Percentiles rank a stretch among this genome's conserved stretches.
Conservation (phyloP, 1,140 invertebrate genomes). For the Trypoxylus dichotomus region DNA sequence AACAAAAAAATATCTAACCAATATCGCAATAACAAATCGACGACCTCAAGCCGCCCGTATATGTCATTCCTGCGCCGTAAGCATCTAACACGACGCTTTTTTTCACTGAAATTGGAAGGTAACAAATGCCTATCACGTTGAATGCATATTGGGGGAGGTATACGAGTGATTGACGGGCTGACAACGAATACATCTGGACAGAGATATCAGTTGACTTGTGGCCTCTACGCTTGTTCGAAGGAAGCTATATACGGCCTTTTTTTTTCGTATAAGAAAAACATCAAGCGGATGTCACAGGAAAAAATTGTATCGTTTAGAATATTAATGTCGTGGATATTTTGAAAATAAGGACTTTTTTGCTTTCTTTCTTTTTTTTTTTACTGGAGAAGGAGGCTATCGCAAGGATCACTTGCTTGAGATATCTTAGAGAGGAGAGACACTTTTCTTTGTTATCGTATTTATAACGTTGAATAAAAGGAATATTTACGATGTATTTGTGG, state of each 20-base stretch:
- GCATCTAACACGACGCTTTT: not conserved
- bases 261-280: not conserved
- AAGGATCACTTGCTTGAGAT: too few species aligned
- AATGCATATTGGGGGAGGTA: not conserved
- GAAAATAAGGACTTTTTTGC: not conserved
- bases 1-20: too few species aligned
- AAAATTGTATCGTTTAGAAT: slow-evolving; percentile 1
- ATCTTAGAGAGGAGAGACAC: too few species aligned
- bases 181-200: slow-evolving; percentile 31
- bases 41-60: too few species aligned
- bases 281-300: not conserved
- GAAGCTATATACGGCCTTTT: not conserved
- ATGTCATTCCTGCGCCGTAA: not conserved
- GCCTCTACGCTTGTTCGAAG: not conserved
- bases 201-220: slow-evolving; percentile 17
- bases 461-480: too few species aligned
- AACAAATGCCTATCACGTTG: not conserved
- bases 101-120: not conserved
- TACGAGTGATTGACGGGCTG: slow-evolving; percentile 34
- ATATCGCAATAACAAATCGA: too few species aligned
- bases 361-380: not conserved
- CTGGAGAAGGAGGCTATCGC: too few species aligned
- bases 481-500: too few species aligned
- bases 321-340: not conserved
- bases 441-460: too few species aligned